These are phyloP conservation scores for Steinernema scapterisci DNA, from an alignment of 2,888 invertebrate genomes.

Conservation along the genomic window DNA sequence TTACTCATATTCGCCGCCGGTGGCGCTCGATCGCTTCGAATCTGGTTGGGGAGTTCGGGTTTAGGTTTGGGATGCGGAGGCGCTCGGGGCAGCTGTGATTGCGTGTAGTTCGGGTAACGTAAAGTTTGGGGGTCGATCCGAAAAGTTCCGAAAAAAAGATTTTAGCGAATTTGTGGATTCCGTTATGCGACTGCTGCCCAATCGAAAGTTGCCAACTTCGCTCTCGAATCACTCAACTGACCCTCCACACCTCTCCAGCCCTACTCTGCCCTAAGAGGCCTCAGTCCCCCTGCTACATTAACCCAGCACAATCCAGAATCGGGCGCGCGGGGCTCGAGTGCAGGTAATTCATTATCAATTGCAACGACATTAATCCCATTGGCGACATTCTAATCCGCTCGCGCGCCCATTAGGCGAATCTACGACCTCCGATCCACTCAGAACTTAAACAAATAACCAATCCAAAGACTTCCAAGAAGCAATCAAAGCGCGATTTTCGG, in stretches of 20 bases:
- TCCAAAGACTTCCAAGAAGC: not conserved
- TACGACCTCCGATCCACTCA: conserved; percentile 21
- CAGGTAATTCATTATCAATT: conserved; percentile 31
- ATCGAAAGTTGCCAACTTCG: too few species aligned
- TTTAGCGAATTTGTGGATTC: too few species aligned
- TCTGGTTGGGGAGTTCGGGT: too few species aligned
- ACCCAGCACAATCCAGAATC: not conserved
- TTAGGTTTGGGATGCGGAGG: too few species aligned
- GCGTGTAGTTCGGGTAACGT: too few species aligned
- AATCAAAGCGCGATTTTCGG: not conserved
- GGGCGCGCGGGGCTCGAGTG: conserved; percentile 5
- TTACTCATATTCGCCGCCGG: conserved; percentile 24
- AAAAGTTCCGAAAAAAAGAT: too few species aligned
- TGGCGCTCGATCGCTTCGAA: not conserved
- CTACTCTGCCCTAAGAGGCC: not conserved
- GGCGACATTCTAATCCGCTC: conserved; percentile 30
- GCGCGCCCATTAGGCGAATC: conserved; percentile 32
- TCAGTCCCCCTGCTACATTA: not conserved
- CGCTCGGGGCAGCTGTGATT: too few species aligned
- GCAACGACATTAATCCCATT: conserved; percentile 32
- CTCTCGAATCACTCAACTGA: too few species aligned
- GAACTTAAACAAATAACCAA: conserved; percentile 24
- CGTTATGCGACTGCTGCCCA: too few species aligned
- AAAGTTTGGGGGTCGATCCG: too few species aligned
- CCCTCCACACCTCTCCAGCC: too few species aligned